phyloP scores from a whole-genome alignment of 2,888 invertebrate genomes.

The Xestia ashworthii region DNA sequence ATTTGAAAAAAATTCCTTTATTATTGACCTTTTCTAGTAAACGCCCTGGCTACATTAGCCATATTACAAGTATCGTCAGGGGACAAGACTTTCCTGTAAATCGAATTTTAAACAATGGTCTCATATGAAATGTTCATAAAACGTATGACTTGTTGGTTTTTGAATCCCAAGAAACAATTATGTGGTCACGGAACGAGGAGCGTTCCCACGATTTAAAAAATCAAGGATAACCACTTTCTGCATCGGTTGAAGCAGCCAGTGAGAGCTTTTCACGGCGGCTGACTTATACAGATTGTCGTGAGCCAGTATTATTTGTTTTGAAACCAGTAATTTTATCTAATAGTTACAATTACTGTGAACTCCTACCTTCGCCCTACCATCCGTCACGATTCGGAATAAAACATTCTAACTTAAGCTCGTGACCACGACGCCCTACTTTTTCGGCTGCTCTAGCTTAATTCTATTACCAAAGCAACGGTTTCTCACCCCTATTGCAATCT shows the following conservation, averaged over 20 bases:
- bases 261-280: constrained; percentile 49
- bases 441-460: constrained; percentile 70
- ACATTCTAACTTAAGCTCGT: constrained; percentile 76
- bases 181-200: constrained; percentile 21
- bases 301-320: constrained; percentile 63
- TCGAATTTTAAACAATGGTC: constrained; percentile 6
- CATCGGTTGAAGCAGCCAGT: constrained; percentile 44
- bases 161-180: constrained; percentile 34
- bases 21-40: constrained; percentile 7
- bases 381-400: constrained; percentile 79
- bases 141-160: constrained; percentile 10
- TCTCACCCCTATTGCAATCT: constrained; percentile 64
- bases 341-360: constrained; percentile 79
- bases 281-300: constrained; percentile 60
- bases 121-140: background rate
- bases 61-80: constrained; percentile 6
- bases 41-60: constrained; percentile 13
- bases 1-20: constrained; percentile 6
- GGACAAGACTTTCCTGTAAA: constrained; percentile 11
- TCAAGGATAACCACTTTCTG: constrained; percentile 63
- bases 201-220: constrained; percentile 54
- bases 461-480: constrained; percentile 47
- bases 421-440: constrained; percentile 82
- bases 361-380: constrained; percentile 79
- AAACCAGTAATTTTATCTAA: constrained; percentile 77